Percentiles rank a stretch among this genome's conserved stretches.
These are phyloP conservation scores for Sinhomidia bicolor DNA, from an alignment of 2,888 invertebrate species.

Conservation along the genomic window DNA sequence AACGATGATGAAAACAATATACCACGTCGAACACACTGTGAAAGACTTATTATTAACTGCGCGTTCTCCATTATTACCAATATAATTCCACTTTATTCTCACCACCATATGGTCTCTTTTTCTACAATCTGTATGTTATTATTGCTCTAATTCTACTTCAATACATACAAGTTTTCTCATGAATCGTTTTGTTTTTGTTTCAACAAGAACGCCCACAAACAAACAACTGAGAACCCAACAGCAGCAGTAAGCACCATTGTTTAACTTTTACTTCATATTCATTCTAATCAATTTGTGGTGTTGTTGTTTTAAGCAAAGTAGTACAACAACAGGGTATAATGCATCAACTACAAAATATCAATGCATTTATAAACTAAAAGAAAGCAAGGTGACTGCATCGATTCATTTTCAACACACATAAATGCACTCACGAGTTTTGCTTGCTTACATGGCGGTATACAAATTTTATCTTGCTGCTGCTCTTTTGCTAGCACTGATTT, in stretches of 20 bases:
- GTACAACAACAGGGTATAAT: not conserved
- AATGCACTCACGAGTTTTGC: not conserved
- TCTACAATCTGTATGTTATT: not conserved
- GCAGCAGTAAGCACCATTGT: no score
- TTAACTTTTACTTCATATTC: not conserved
- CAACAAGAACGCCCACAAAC: constrained; percentile 21
- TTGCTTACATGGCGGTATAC: not conserved
- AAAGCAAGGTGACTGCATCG: not conserved
- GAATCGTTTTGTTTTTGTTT: not conserved
- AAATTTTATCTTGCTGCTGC: not conserved
- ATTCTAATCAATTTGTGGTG: no score
- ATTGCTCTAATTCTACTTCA: constrained; percentile 10
- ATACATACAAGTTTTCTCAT: not conserved
- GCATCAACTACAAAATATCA: not conserved
- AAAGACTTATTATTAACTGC: not conserved
- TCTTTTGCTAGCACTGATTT: not conserved
- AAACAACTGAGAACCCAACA: no score
- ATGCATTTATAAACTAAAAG: not conserved
- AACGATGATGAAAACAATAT: not conserved
- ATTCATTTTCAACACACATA: not conserved
- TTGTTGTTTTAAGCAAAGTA: not conserved
- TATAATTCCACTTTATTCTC: not conserved
- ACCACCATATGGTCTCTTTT: constrained; percentile 27
- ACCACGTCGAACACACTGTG: not conserved
- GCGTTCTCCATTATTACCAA: not conserved